Percentiles rank a stretch among this genome's conserved stretches.
phyloP scores from a whole-genome alignment of 2,797 vertebrate genomes.

The Anabas testudineus region DNA sequence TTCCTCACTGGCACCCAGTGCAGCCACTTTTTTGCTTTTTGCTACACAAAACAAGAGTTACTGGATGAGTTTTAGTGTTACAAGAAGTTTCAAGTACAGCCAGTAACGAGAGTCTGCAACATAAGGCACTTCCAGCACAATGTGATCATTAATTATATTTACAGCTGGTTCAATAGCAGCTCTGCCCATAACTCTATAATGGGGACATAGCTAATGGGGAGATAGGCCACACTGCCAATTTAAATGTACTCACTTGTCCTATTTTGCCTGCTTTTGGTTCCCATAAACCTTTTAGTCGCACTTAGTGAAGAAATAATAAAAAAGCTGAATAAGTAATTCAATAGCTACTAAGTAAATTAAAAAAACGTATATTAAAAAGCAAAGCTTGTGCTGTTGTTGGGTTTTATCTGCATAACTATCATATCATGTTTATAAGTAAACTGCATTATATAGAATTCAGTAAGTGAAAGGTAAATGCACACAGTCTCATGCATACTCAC shows the following conservation, averaged over 20 bases:
- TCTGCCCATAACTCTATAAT: slow-evolving; percentile 55
- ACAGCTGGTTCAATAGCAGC: slow-evolving; percentile 66
- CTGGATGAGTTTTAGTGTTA: slow-evolving; percentile 42
- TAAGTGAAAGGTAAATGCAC: too few species aligned
- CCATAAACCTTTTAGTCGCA: not conserved
- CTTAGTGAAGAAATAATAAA: not conserved
- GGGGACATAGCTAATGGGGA: slow-evolving; percentile 47
- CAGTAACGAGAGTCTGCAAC: slow-evolving; percentile 38
- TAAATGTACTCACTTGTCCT: slow-evolving; percentile 12
- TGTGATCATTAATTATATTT: slow-evolving; percentile 70
- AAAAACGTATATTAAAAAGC: not conserved
- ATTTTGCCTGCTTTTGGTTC: not conserved
- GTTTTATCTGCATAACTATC: too few species aligned
- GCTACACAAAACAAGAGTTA: slow-evolving; percentile 45
- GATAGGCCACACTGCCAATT: slow-evolving; percentile 14
- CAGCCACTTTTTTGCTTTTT: slow-evolving; percentile 30
- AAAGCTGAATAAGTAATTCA: not conserved
- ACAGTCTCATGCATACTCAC: too few species aligned
- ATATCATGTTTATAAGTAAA: not conserved
- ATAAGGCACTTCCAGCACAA: slow-evolving; percentile 57
- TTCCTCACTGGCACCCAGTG: slow-evolving; percentile 26
- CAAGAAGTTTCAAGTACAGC: slow-evolving; percentile 35
- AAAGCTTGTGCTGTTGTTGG: not conserved
- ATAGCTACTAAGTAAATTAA: not conserved
- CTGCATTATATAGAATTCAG: not conserved